These are phyloP conservation scores for Orchesella cincta DNA, from an alignment of 1,140 invertebrate species.

Conservation along the genomic window DNA sequence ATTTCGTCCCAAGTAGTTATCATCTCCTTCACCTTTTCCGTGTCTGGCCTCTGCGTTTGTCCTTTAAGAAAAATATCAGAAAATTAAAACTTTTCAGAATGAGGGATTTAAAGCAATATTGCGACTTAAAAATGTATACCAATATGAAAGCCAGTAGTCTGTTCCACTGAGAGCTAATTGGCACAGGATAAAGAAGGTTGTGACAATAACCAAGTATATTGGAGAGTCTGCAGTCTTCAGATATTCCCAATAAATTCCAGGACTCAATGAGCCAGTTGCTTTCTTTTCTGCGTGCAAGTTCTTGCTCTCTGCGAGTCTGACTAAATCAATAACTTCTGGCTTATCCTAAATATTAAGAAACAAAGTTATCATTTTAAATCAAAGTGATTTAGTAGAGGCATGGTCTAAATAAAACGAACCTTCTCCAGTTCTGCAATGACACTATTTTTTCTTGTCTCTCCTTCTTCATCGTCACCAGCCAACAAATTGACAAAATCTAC, in stretches of 20 bases:
- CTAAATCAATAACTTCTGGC: neutral
- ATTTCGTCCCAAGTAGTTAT: conserved; percentile 4
- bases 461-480: conserved; percentile 44
- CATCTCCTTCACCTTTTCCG: neutral
- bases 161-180: conserved; percentile 35
- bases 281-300: conserved; percentile 35
- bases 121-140: conserved; percentile 36
- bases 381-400: neutral
- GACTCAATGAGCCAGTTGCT: conserved; percentile 28
- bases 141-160: conserved; percentile 45
- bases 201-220: conserved; percentile 22
- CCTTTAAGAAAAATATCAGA: neutral
- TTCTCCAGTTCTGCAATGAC: conserved; percentile 46
- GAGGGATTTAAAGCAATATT: too few species aligned
- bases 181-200: conserved; percentile 28
- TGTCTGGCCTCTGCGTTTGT: neutral
- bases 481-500: conserved; percentile 47
- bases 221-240: conserved; percentile 35
- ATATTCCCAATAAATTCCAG: conserved; percentile 38
- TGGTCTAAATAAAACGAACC: neutral
- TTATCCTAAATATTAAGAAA: neutral
- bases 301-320: neutral
- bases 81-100: too few species aligned
- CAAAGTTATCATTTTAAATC: neutral
- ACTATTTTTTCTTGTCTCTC: neutral